A percentile compares a stretch with the other conserved stretches of the same genome.
These are phyloP conservation scores for Yponomeuta plumbellus DNA, from an alignment of 2,888 invertebrate genomes.

Conservation along the genomic window DNA sequence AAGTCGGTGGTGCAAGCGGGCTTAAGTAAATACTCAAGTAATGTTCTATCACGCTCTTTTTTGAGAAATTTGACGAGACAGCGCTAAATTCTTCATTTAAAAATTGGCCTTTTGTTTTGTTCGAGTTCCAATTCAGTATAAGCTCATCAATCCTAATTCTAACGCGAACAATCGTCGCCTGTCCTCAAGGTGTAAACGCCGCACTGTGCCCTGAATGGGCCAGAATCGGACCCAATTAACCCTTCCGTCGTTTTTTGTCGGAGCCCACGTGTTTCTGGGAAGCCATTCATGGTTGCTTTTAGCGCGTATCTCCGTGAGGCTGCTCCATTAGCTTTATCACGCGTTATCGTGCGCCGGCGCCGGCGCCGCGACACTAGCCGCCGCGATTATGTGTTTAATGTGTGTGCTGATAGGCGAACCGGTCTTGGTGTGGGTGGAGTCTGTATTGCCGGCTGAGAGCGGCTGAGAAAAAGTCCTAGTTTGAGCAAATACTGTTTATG, in stretches of 20 bases:
- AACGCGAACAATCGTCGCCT: background rate
- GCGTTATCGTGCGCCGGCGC: slow-evolving; percentile 57
- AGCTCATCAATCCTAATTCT: background rate
- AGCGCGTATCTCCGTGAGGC: slow-evolving; percentile 10
- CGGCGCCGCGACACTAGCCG: slow-evolving; percentile 40
- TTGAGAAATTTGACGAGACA: no score
- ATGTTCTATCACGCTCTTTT: no score
- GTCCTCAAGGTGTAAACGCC: background rate
- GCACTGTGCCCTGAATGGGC: slow-evolving; percentile 6
- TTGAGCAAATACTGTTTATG: no score
- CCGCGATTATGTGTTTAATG: slow-evolving; percentile 2
- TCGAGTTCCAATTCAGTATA: no score
- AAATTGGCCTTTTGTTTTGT: no score
- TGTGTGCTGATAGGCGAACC: background rate
- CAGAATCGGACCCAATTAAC: slow-evolving; percentile 19
- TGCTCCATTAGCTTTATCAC: slow-evolving; percentile 69
- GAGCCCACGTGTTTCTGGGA: slow-evolving; percentile 64
- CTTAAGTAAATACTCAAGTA: no score
- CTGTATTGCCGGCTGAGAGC: no score
- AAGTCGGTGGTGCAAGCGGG: no score
- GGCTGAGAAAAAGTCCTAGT: no score
- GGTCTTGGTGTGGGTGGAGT: background rate
- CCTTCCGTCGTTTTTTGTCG: slow-evolving; percentile 42
- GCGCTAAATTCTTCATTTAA: no score
- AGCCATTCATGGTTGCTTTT: slow-evolving; percentile 62